Percentiles rank a stretch among this genome's conserved stretches.
phyloP scores from a whole-genome alignment of 2,797 vertebrate genomes.

The Amniataba percoides region DNA sequence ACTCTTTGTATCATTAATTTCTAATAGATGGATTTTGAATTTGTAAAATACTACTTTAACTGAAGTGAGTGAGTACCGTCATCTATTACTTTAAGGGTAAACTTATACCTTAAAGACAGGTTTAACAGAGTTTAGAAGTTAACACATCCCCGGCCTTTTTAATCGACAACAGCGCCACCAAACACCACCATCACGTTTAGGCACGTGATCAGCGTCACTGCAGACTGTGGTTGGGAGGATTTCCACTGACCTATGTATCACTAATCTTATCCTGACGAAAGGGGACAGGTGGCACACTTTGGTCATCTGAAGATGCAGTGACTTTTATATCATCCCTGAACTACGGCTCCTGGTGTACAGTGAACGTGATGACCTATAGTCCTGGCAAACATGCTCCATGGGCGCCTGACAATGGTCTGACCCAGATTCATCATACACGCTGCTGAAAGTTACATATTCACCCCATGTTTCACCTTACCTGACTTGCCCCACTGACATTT shows the following conservation, averaged over 20 bases:
- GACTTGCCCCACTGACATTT: conserved; percentile 56
- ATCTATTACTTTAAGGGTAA: too few relatives aligned
- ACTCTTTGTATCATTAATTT: too few relatives aligned
- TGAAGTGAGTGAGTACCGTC: too few relatives aligned
- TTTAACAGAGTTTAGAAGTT: background rate
- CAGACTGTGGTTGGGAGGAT: conserved; percentile 15
- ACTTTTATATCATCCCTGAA: conserved; percentile 45
- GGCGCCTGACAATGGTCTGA: conserved; percentile 46
- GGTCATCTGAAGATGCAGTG: conserved; percentile 18
- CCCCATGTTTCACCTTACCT: conserved; percentile 17
- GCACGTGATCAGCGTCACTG: background rate
- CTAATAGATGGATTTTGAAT: too few relatives aligned
- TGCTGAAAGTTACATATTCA: conserved; percentile 34
- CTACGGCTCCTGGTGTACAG: background rate
- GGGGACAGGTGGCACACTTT: conserved; percentile 20
- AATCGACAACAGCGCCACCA: background rate
- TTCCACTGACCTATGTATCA: conserved; percentile 7
- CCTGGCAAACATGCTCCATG: conserved; percentile 1
- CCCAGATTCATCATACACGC: conserved; percentile 37
- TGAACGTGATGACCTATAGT: conserved; percentile 33
- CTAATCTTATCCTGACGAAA: conserved; percentile 22
- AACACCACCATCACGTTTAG: too few relatives aligned
- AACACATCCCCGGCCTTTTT: background rate
- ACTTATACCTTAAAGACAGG: background rate
- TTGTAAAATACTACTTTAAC: too few relatives aligned